Evolutionary conservation across 2,797 vertebrate genomes (phyloP), one percentile per base, ranked within the genome.

Genomic region (Diplodus puntazzo): DNA sequence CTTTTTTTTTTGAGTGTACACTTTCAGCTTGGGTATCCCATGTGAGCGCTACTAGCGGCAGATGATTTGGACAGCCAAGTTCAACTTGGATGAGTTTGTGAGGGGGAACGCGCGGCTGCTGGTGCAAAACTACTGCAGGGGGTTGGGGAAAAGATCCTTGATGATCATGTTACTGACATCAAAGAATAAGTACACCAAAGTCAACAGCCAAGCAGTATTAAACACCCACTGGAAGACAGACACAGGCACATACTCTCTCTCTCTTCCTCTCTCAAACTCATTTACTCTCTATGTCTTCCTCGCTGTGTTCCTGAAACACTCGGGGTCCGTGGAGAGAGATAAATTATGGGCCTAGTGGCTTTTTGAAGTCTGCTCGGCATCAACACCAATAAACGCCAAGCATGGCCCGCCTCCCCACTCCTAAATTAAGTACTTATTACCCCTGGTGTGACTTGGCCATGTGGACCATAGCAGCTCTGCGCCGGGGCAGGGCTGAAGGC

Each of bases 341-440:
- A 91, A 93, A 92, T 95, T 90, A 91, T 78, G 80, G 80, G 87
- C 82, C 88, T 75, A 81, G 89, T 90, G 87, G 87, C 89, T 92
- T 94, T 94, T 94, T 94, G 93, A 93, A 94, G 93, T 92, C 90
- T 82, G 85, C 85, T 89, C 79, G 62, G 80, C 93, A 92, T 92
- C 94, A 92, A 88, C 91, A 93, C 91, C 92, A 93, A 94, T 94
- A 94, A 95, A 94, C 77, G 75, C 84, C 87, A 81, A 76, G 80
- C 84, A 45, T 42, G 79, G 80, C 83, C 92, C 74, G 75, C 88
- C 91, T 90, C 87, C 79, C 74, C 58, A 78, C 89, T 92, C 89
- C 91, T 95, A 94, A 94, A 94, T 95, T 89, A 93, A 94, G 90
- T 87, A 79, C 90, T 93, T 93, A 94, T 94, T 94, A 90, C 91